phyloP scores from a whole-genome alignment of 2,797 vertebrate genomes.

The Triplophysa yarkandensis region DNA sequence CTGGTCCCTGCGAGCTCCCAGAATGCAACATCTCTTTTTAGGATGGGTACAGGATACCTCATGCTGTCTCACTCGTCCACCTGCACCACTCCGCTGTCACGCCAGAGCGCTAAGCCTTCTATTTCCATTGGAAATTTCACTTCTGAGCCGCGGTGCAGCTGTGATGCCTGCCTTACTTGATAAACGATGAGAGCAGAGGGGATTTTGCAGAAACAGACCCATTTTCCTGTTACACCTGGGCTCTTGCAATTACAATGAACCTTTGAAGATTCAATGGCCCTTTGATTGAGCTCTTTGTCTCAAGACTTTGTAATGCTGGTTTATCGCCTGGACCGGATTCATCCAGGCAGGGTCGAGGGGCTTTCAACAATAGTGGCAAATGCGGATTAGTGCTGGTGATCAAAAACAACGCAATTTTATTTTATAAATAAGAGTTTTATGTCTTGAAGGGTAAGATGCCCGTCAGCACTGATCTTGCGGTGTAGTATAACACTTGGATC shows the following conservation, averaged over 20 bases:
- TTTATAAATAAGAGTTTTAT: conserved; percentile 12
- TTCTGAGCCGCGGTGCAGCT: conserved; percentile 28
- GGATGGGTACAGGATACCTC: conserved; percentile 8
- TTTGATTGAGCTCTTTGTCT: conserved; percentile 14
- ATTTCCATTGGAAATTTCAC: conserved; percentile 49
- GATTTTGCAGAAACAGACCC: conserved; percentile 2
- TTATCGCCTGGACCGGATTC: neutral
- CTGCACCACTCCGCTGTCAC: conserved; percentile 34
- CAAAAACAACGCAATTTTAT: conserved; percentile 20
- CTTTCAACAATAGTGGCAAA: conserved; percentile 31
- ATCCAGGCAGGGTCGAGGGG: neutral
- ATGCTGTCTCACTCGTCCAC: conserved; percentile 33
- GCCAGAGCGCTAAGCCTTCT: conserved; percentile 29
- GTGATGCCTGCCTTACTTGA: conserved; percentile 45
- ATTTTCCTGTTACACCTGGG: conserved; percentile 17
- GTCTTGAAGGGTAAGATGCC: conserved; percentile 3
- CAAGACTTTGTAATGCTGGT: neutral
- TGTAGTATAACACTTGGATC: conserved; percentile 17
- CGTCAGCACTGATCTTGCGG: neutral
- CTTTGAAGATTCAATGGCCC: conserved; percentile 38
- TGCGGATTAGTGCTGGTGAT: conserved; percentile 27
- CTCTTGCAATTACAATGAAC: conserved; percentile 26
- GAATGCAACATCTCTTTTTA: conserved; percentile 35
- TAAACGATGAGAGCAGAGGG: conserved; percentile 33
- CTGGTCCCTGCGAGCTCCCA: neutral